Evolutionary conservation across 2,113 vertebrate species (phyloP), one percentile per base, ranked within the genome.

Genomic region (Bambusicola thoracicus): DNA sequence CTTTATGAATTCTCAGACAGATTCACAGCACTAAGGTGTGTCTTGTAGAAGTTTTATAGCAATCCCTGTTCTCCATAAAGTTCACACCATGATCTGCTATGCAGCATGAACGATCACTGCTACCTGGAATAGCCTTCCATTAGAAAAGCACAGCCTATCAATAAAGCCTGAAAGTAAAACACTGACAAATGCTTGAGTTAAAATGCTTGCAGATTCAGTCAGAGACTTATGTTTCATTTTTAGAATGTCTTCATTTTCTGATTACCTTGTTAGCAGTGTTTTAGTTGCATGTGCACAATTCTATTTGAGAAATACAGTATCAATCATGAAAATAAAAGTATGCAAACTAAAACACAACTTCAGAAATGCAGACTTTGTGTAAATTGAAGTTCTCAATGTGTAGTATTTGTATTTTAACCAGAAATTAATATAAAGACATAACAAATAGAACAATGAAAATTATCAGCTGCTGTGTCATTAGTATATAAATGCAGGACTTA

Each of bases 261-360:
- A 51, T 74, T 80, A 24, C 41, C 22, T 88, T 74, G 4, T 41
- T 63, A 92, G 63, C 34, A 41, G 18, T 32, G 65, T 69, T 58
- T 66, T 63, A 76, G 36, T 20, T 30, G 22, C 17, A 44, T 53
- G 34, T 87, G 29, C 7, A 51, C 22, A n/a, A 36, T 63, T 59
- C 22, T 40, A 78, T 20, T 85, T 74, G 21, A 85, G 38, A 81
- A 68, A 77, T 48, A 58, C n/a, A 48, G 21, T 25, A 73, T 18
- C 36, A 70, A 72, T 8, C 34, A 76, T 34, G 10, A 49, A 73
- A 88, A 81, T 49, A 51, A 56, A 81, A 85, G 40, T 20, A 56
- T 0, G 0, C 17, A 25, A 32, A 21, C 7, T 43, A 41, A 74
- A 87, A 43, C 6, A 0, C 72, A 36, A 62, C 14, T 80, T 43